Evolutionary conservation across 2,888 invertebrate species (phyloP).

Genomic region (Augiades crinisus): DNA sequence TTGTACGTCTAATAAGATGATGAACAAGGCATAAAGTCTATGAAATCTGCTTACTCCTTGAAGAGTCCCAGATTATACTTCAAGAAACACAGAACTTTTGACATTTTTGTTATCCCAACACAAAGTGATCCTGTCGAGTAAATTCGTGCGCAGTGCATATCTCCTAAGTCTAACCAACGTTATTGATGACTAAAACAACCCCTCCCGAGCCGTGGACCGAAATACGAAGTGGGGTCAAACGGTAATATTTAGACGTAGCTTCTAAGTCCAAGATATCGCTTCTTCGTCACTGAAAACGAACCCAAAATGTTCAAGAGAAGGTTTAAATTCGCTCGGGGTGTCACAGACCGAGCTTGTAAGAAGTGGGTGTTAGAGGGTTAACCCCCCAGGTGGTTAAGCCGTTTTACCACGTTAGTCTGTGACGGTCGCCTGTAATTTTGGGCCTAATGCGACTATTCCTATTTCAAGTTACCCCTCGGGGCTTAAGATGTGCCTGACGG

Average conservation of each 20-base stretch:
- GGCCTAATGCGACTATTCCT: conserved; percentile 80
- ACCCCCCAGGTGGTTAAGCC: conserved; percentile 75
- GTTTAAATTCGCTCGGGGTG: conserved; percentile 31
- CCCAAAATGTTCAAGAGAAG: conserved; percentile 29
- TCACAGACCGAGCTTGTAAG: conserved; percentile 35
- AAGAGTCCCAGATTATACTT: too few species aligned
- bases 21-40: too few species aligned
- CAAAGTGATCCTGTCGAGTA: too few species aligned
- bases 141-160: conserved; percentile 42
- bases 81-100: neutral
- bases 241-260: conserved; percentile 55
- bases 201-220: conserved; percentile 53
- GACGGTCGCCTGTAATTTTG: conserved; percentile 80
- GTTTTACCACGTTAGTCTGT: conserved; percentile 78
- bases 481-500: conserved; percentile 72
- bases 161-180: conserved; percentile 70
- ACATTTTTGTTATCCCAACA: too few species aligned
- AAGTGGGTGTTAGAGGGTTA: conserved; percentile 56
- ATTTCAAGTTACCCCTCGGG: conserved; percentile 75
- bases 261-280: conserved; percentile 41
- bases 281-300: conserved; percentile 21
- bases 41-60: too few species aligned
- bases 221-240: conserved; percentile 79
- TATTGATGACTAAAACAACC: conserved; percentile 76
- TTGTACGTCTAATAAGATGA: too few species aligned